phyloP scores from a whole-genome alignment of 2,888 invertebrate species.

The Cistogaster globosa region DNA sequence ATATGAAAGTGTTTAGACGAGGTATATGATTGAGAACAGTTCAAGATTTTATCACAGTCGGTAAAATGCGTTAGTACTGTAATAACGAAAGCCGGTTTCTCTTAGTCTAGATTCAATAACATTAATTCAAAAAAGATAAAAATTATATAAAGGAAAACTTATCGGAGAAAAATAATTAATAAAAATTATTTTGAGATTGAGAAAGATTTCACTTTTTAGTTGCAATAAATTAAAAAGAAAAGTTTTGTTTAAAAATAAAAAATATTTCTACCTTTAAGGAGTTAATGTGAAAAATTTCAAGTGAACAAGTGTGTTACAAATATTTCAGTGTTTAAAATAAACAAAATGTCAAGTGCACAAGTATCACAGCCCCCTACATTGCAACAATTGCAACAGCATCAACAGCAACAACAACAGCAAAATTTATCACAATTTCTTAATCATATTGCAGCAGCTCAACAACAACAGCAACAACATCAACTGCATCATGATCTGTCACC shows the following conservation, averaged over 20 bases:
- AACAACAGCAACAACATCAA: conserved; percentile 72
- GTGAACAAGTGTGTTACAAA: conserved; percentile 19
- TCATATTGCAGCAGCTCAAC: conserved; percentile 78
- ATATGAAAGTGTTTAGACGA: conserved; percentile 45
- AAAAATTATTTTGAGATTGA: no score
- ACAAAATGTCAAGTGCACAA: conserved; percentile 82
- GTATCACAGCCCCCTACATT: conserved; percentile 80
- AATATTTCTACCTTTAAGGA: neutral
- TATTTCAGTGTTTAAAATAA: conserved; percentile 31
- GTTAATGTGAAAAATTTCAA: conserved; percentile 13
- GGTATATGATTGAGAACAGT: conserved; percentile 77
- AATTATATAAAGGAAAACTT: conserved; percentile 1
- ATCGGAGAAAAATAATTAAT: neutral
- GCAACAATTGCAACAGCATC: conserved; percentile 73
- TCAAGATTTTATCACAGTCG: conserved; percentile 78
- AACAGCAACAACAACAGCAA: conserved; percentile 76
- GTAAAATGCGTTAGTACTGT: conserved; percentile 77
- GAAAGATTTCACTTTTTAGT: no score
- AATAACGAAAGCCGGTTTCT: conserved; percentile 54
- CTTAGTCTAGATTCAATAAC: neutral
- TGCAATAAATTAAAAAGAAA: no score
- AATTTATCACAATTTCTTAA: conserved; percentile 81
- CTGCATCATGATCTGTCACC: conserved; percentile 72
- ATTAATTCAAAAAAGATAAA: conserved; percentile 8
- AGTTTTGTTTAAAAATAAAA: no score